Evolutionary conservation across 2,888 invertebrate species (phyloP).

Genomic region (Electrophaes corylata): DNA sequence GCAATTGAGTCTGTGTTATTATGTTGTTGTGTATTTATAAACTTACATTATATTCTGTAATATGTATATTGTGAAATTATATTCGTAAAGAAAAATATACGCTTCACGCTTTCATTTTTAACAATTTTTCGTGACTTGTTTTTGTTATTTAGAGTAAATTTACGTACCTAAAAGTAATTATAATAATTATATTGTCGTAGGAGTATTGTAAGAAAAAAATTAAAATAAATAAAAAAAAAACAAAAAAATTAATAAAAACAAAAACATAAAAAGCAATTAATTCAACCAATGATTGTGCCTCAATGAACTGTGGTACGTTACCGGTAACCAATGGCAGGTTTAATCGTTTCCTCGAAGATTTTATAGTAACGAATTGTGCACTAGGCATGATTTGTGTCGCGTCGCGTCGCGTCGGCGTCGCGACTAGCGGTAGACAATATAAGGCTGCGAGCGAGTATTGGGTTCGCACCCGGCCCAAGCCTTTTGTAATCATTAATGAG

Average conservation of each 20-base stretch:
- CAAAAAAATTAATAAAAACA: conserved; percentile 53
- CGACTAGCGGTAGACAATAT: conserved; percentile 67
- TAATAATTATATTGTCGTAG: conserved; percentile 81
- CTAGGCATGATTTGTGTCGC: conserved; percentile 45
- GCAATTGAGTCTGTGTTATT: conserved; percentile 84
- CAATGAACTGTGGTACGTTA: conserved; percentile 85
- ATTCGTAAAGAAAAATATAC: conserved; percentile 80
- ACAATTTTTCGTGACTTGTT: conserved; percentile 82
- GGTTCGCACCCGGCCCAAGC: conserved; percentile 73
- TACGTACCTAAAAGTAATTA: conserved; percentile 84
- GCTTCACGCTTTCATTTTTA: conserved; percentile 83
- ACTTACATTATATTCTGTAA: conserved; percentile 78
- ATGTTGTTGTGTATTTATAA: conserved; percentile 83
- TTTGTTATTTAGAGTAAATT: conserved; percentile 84
- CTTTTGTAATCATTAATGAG: conserved; percentile 82
- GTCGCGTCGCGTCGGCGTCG: conserved; percentile 34
- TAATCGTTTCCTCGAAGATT: conserved; percentile 73
- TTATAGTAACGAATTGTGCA: conserved; percentile 71
- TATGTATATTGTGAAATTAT: conserved; percentile 83
- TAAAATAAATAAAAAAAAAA: conserved; percentile 57
- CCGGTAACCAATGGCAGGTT: conserved; percentile 80
- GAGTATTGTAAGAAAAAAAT: conserved; percentile 57
- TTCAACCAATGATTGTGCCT: conserved; percentile 85
- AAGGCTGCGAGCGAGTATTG: conserved; percentile 60
- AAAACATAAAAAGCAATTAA: conserved; percentile 77